Base-by-base conservation (phyloP, 2,888 invertebrate species). In the Lycocerus yunnanus region DNA sequence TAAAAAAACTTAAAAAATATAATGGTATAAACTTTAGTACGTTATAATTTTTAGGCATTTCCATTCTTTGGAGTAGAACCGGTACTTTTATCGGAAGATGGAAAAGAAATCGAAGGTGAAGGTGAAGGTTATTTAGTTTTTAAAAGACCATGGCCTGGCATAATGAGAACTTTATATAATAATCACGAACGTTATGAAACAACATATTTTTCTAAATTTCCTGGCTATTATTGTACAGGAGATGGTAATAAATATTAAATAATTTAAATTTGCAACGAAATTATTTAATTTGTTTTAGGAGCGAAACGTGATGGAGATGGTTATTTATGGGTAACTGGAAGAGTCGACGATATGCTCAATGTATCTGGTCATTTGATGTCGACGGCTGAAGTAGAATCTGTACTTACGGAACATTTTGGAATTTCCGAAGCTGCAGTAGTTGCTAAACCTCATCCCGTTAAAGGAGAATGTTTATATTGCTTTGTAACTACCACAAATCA, bases 341-440 rank as follows among this genome's bases (percentile, higher is more conserved):
- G 98, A 74, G 95, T 98, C 58, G 99, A 99, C 86, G 99, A 99
- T 86, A 98, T 99, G 97, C 89, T 99, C 80, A 99, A 99, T 87
- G 98, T 99, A 9, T 98, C 97, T 2, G 99, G 99, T 0, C 99
- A 99, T 88, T 89, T 99, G 71, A 94, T 99, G 92, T 97, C 97
- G 76, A 99, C 99, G 0, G 95, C 99, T 0, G 98, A 99, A 89
- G 94, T 95, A 0, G 95, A 96, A 86, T 92, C 94, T 13, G 94
- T 95, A 16, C 89, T 96, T 14, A 92, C 94, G 0, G 94, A 94
- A 85, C 94, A 96, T 84, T 87, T 88, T 0, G 89, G 90, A 11
- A 95, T 99, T 0, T 92, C 97, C 0, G 99, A 99, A 87, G 96
- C 98, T 0, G 99, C 99, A 0, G 99, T 97, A 0, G 99, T 99